Base-by-base conservation (phyloP, 1,140 invertebrate genomes). In the Lanistes nyassanus region DNA sequence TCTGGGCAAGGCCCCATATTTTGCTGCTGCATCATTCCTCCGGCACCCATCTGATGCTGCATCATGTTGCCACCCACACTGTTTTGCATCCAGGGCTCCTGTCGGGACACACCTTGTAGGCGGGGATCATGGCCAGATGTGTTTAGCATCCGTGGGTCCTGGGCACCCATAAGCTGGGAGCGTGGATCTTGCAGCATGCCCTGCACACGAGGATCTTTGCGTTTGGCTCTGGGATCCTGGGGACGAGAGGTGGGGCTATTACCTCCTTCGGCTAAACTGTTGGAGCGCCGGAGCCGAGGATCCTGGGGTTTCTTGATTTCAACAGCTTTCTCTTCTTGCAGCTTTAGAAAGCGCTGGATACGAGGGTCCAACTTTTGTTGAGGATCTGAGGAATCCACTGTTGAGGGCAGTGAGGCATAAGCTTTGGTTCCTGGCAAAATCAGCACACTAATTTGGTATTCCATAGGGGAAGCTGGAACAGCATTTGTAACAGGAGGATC, bases 311-410 rank as follows among this genome's bases (percentile, higher is more conserved):
- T 56, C 21, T 31, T 69, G n/a, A 13, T 21, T 55, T 72, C 70
- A 3, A 37, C 55, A 3, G 55, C 70, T 13, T 56, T 58, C 29
- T 72, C 56, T 58, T 72, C 70, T 31, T 60, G 55, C 55, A 72
- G 56, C 16, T n/a, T 26, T 5, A 72, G 5, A 29, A 60, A 56
- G 3, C 51, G 51, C 56, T 72, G 16, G 34, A 72, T 23, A 11
- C 70, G 70, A 1, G 73, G 71, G 23, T 58, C 65, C 36, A 65
- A 65, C 53, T 78, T 80, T 37, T 69, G 76, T 4, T 71, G 66
- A 26, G 76, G 73, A 51, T 87, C 81, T 47, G 76, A 74, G 23
- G 82, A 37, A 76, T 87, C 80, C 1, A 88, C 36, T 29, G 72
- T 62, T 55, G 72, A 26, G n/a, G 84, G 84, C 53, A 83, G 71